Evolutionary conservation across 2,797 vertebrate species (phyloP).

Genomic region (Gadopsis bispinosus): DNA sequence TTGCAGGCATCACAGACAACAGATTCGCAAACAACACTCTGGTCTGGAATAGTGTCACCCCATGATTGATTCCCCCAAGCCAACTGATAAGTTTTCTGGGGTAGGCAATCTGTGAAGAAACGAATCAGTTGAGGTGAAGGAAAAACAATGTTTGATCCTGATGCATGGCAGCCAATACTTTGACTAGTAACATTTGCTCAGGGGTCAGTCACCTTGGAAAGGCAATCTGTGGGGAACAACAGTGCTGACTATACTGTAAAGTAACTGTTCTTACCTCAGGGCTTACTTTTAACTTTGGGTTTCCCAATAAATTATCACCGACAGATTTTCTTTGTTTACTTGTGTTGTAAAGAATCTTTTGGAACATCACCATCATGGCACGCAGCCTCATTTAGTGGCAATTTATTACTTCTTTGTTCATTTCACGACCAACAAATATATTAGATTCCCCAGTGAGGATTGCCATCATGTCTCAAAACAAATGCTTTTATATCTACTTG

Average conservation of each 20-base stretch:
- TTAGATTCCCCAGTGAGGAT: constrained; percentile 24
- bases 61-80: constrained; percentile 83
- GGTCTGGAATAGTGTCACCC: constrained; percentile 77
- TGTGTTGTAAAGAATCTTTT: constrained; percentile 33
- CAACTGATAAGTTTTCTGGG: constrained; percentile 81
- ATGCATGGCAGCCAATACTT: constrained; percentile 76
- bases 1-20: constrained; percentile 79
- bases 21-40: constrained; percentile 80
- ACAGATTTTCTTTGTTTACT: constrained; percentile 48
- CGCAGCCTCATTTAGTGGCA: constrained; percentile 26
- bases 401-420: constrained; percentile 39
- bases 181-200: constrained; percentile 76
- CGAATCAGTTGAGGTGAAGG: constrained; percentile 68
- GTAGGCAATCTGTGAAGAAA: constrained; percentile 79
- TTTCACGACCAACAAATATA: constrained; percentile 39
- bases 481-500: constrained; percentile 34
- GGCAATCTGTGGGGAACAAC: constrained; percentile 72
- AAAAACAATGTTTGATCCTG: constrained; percentile 76
- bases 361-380: constrained; percentile 40
- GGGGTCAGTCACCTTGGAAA: constrained; percentile 77
- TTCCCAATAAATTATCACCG: constrained; percentile 33
- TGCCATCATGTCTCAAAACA: constrained; percentile 34
- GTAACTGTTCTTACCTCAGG: constrained; percentile 43
- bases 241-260: constrained; percentile 70
- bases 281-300: constrained; percentile 39